Evolutionary conservation across 2,888 invertebrate genomes (phyloP).

Genomic region (Spialia ferax): DNA sequence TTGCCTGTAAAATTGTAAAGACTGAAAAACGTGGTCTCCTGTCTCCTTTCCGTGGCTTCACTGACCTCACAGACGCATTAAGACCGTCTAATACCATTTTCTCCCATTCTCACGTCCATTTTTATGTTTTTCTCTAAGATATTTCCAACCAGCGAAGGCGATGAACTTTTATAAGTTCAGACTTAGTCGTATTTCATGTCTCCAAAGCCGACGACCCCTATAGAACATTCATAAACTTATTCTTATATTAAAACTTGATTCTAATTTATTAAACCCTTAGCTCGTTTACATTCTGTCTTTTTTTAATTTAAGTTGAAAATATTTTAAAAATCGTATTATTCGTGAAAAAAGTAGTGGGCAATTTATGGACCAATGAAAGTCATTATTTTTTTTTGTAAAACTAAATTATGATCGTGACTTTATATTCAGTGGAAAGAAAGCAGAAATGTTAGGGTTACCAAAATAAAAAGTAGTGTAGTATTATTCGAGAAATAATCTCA

Average conservation of each 20-base stretch:
- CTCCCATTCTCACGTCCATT: neutral
- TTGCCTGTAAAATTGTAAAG: neutral
- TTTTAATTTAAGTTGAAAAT: no score
- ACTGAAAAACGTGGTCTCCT: neutral
- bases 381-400: no score
- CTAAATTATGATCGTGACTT: no score
- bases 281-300: neutral
- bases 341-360: no score
- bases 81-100: neutral
- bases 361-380: no score
- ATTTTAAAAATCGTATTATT: no score
- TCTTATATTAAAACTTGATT: neutral
- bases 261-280: neutral
- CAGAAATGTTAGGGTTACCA: no score
- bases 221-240: neutral
- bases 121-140: neutral
- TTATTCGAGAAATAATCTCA: no score
- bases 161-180: slow-evolving; percentile 13
- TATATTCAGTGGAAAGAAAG: no score
- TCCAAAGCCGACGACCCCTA: neutral
- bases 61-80: neutral
- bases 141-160: neutral
- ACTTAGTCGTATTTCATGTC: slow-evolving; percentile 9
- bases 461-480: no score
- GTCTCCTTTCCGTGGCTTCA: neutral